phyloP scores from a whole-genome alignment of 2,113 vertebrate genomes.

The Clarias gariepinus region DNA sequence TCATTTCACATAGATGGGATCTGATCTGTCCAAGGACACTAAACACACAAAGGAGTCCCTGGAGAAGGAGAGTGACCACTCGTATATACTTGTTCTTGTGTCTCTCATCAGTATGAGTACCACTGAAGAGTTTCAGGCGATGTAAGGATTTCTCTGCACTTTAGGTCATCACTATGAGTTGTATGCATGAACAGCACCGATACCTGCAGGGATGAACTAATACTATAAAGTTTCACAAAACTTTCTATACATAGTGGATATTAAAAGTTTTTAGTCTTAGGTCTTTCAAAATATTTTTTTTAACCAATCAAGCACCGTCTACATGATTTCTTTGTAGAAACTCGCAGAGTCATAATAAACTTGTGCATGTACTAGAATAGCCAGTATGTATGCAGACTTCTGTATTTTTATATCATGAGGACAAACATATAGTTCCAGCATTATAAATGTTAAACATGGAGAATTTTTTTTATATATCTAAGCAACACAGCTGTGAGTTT shows the following conservation, averaged over 20 bases:
- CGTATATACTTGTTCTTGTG: not conserved
- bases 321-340: too few relatives aligned
- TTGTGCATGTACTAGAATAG: too few relatives aligned
- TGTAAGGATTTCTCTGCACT: not conserved
- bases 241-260: too few relatives aligned
- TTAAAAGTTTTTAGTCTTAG: too few relatives aligned
- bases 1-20: not conserved
- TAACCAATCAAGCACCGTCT: too few relatives aligned
- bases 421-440: not conserved
- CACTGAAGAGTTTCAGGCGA: not conserved
- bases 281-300: too few relatives aligned
- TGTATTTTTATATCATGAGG: not conserved
- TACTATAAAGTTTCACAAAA: not conserved
- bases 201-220: not conserved
- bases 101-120: not conserved
- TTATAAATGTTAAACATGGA: not conserved
- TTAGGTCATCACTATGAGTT: not conserved
- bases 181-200: not conserved
- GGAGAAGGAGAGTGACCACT: slow-evolving; percentile 12
- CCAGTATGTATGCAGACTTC: too few relatives aligned
- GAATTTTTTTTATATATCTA: not conserved
- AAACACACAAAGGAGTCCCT: not conserved
- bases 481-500: not conserved
- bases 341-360: too few relatives aligned
- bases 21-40: not conserved